Conservation (phyloP, 2,888 invertebrate genomes). For the Netelia fuscicornis region DNA sequence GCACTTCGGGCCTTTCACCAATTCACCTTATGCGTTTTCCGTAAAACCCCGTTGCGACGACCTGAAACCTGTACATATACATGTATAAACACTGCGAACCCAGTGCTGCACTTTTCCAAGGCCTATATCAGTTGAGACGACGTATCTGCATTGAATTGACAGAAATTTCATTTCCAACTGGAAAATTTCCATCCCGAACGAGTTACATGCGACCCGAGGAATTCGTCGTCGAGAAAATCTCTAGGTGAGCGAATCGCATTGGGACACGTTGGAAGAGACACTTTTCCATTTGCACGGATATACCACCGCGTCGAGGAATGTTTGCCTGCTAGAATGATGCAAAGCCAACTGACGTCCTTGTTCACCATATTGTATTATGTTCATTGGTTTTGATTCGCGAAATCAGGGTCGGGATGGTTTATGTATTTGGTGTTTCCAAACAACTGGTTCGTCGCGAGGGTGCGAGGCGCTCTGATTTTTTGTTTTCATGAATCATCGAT, state of each 20-base stretch:
- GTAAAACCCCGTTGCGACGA: not conserved
- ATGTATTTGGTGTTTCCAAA: too few species aligned
- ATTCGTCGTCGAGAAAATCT: constrained; percentile 15
- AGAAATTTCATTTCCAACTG: constrained; percentile 62
- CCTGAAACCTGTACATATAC: not conserved
- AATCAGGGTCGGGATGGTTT: too few species aligned
- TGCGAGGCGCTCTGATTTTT: not conserved
- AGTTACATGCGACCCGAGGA: constrained; percentile 5
- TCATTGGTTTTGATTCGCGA: too few species aligned
- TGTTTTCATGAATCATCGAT: not conserved
- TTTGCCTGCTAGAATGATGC: constrained; percentile 22
- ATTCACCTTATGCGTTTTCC: constrained; percentile 55
- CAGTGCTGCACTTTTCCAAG: constrained; percentile 4
- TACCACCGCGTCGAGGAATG: constrained; percentile 12
- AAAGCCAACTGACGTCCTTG: constrained; percentile 19
- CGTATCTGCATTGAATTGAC: constrained; percentile 43
- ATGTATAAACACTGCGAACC: not conserved
- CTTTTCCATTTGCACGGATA: constrained; percentile 38
- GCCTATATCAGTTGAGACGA: constrained; percentile 29
- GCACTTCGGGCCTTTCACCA: constrained; percentile 45
- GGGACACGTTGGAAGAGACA: constrained; percentile 35
- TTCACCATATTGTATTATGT: not conserved
- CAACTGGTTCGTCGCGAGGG: too few species aligned
- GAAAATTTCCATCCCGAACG: constrained; percentile 62
- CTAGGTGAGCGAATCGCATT: constrained; percentile 5